A percentile compares a stretch with the other conserved stretches of the same genome.
Evolutionary conservation across 2,113 vertebrate genomes (phyloP).

Genomic region (Vidua macroura): DNA sequence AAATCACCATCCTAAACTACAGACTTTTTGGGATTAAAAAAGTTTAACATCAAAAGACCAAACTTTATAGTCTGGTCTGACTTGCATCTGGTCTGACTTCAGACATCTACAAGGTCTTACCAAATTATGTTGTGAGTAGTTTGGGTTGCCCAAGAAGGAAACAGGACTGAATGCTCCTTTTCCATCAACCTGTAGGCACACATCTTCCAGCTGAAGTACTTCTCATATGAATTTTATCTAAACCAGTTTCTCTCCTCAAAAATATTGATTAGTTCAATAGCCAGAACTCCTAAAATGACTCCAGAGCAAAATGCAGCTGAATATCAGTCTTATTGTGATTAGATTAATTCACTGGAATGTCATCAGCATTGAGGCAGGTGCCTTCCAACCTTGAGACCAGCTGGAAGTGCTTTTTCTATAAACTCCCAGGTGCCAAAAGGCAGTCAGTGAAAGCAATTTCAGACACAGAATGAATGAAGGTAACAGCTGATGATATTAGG

Average conservation of each 20-base stretch:
- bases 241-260: background rate
- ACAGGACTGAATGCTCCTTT: background rate
- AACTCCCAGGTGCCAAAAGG: slow-evolving; percentile 35
- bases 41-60: background rate
- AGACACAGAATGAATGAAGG: slow-evolving; percentile 45
- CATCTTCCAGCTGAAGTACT: background rate
- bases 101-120: background rate
- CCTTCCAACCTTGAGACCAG: slow-evolving; percentile 48
- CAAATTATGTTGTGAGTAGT: background rate
- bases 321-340: background rate
- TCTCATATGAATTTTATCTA: background rate
- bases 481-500: background rate
- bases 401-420: slow-evolving; percentile 40
- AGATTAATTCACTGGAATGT: slow-evolving; percentile 37
- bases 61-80: background rate
- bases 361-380: background rate
- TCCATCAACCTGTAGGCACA: background rate
- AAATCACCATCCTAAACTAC: background rate
- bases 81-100: background rate
- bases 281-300: slow-evolving; percentile 11
- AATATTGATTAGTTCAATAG: background rate
- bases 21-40: background rate
- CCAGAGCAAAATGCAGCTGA: slow-evolving; percentile 16
- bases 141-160: background rate
- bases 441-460: slow-evolving; percentile 44